Evolutionary conservation across 2,888 invertebrate genomes (phyloP).

Genomic region (Synanthedon andrenaeformis): DNA sequence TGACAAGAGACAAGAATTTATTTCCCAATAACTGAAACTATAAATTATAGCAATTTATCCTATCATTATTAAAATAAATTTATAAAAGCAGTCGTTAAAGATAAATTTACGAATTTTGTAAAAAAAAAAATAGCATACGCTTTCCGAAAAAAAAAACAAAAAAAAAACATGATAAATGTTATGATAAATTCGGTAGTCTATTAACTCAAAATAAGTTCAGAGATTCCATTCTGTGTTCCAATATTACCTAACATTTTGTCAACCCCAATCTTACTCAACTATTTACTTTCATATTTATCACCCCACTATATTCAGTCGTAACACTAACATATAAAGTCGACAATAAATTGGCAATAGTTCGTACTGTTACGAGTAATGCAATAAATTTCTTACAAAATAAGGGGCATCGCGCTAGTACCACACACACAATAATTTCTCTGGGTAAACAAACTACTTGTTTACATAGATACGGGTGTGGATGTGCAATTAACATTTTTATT

Average conservation of each 20-base stretch:
- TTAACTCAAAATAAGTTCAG: not conserved
- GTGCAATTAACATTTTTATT: not conserved
- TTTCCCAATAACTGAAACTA: too few relatives aligned
- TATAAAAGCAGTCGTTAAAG: too few relatives aligned
- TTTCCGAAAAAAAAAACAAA: too few relatives aligned
- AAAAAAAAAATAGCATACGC: not conserved
- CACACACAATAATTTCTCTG: too few relatives aligned
- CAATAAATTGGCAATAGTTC: not conserved
- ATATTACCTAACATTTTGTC: not conserved
- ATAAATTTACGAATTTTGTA: too few relatives aligned
- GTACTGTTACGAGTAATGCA: conserved; percentile 13
- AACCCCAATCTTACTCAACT: conserved; percentile 3
- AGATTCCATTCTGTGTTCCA: not conserved
- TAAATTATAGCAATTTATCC: too few relatives aligned
- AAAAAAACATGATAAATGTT: too few relatives aligned
- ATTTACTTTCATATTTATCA: not conserved
- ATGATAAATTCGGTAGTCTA: too few relatives aligned
- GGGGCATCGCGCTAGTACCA: conserved; percentile 14
- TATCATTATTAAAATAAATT: too few relatives aligned
- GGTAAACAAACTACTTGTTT: conserved; percentile 1
- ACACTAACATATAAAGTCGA: not conserved
- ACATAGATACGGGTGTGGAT: not conserved
- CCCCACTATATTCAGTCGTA: not conserved
- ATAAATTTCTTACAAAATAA: conserved; percentile 38
- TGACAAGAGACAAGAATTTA: too few relatives aligned